Conservation (phyloP, 2,888 invertebrate species). For the Drosophila suboccidentalis region DNA sequence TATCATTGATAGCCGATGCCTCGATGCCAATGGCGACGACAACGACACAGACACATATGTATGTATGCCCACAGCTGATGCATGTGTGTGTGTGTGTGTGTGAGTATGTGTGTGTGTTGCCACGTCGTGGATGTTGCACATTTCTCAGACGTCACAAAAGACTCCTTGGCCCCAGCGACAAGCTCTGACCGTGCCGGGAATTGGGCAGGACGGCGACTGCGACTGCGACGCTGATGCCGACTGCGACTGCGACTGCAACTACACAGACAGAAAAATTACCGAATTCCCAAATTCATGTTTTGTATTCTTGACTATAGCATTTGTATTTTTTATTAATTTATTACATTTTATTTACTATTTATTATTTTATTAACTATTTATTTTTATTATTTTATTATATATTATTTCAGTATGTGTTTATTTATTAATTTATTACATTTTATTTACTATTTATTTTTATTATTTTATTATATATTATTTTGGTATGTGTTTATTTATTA, state of each 20-base stretch:
- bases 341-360: too few species aligned
- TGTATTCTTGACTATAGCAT: too few species aligned
- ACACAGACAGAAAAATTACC: too few species aligned
- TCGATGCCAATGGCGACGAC: constrained; percentile 33
- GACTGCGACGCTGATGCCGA: not conserved
- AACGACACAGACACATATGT: constrained; percentile 51
- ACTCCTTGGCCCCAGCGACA: constrained; percentile 52
- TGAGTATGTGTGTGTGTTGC: constrained; percentile 39
- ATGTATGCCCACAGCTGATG: constrained; percentile 13
- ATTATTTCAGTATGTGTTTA: too few species aligned
- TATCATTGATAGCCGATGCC: constrained; percentile 69
- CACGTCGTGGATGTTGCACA: constrained; percentile 75
- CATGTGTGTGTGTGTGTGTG: constrained; percentile 21
- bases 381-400: too few species aligned
- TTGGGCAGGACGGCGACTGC: constrained; percentile 23
- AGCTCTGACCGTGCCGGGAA: constrained; percentile 49
- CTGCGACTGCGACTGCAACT: not conserved
- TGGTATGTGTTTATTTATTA: too few species aligned
- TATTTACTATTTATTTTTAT: too few species aligned
- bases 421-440: too few species aligned
- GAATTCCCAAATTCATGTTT: too few species aligned
- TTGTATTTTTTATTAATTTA: too few species aligned
- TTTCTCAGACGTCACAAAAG: constrained; percentile 79
- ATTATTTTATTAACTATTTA: too few species aligned
- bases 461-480: too few species aligned